Percentiles rank a stretch among this genome's conserved stretches.
These are phyloP conservation scores for Ellobius talpinus DNA, from an alignment of 2,113 vertebrate genomes.

Conservation along the genomic window DNA sequence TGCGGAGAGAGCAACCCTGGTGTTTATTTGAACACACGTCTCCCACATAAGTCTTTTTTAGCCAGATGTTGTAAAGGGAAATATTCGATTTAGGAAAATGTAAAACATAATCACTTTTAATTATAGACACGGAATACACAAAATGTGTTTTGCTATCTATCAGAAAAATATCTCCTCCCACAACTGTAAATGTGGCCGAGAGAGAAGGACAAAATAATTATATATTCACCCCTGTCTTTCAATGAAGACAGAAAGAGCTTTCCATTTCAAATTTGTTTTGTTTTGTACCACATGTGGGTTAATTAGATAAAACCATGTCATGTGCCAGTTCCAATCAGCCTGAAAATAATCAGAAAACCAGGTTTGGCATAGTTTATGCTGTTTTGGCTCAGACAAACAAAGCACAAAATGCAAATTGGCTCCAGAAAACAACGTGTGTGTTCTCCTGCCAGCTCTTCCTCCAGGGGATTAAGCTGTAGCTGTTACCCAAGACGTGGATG, in stretches of 20 bases:
- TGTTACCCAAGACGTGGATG: conserved; percentile 62
- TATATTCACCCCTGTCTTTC: conserved; percentile 75
- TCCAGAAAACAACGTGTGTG: conserved; percentile 57
- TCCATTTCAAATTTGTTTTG: conserved; percentile 83
- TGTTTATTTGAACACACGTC: background rate
- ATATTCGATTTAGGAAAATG: conserved; percentile 48
- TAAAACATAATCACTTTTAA: conserved; percentile 66
- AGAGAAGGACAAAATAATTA: conserved; percentile 79
- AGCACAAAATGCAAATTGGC: conserved; percentile 80
- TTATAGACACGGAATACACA: conserved; percentile 48
- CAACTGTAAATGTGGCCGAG: conserved; percentile 66
- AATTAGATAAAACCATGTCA: conserved; percentile 85
- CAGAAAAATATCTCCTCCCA: conserved; percentile 51
- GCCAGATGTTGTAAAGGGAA: conserved; percentile 15
- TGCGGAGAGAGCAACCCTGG: background rate
- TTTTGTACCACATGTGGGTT: conserved; percentile 84
- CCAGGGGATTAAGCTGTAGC: conserved; percentile 73
- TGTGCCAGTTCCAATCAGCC: conserved; percentile 83
- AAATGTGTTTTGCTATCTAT: conserved; percentile 63
- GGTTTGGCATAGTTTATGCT: conserved; percentile 79
- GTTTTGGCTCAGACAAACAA: conserved; percentile 76
- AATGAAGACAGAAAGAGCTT: conserved; percentile 77
- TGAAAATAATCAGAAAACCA: conserved; percentile 83
- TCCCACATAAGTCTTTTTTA: background rate
- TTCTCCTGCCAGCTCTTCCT: conserved; percentile 69